Evolutionary conservation across 2,888 invertebrate genomes (phyloP).

Genomic region (Trisateles emortualis): DNA sequence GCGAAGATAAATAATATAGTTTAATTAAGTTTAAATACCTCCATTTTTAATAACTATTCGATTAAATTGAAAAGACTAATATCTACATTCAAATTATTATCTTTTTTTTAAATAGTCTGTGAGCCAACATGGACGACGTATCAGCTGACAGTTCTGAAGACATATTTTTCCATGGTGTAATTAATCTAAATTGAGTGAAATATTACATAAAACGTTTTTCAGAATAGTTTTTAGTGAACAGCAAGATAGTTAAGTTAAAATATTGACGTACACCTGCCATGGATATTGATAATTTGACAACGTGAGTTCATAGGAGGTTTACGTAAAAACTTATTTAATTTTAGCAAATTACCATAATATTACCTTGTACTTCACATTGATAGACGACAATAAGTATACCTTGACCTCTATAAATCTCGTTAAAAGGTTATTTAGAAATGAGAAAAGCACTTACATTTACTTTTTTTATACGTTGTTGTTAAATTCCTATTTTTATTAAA

Average conservation of each 20-base stretch:
- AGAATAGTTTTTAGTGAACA: slow-evolving; percentile 47
- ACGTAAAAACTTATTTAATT: slow-evolving; percentile 18
- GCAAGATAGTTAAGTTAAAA: slow-evolving; percentile 43
- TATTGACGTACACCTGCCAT: slow-evolving; percentile 46
- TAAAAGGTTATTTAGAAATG: neutral
- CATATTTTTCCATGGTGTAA: slow-evolving; percentile 77
- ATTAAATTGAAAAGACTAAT: neutral
- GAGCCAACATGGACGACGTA: slow-evolving; percentile 62
- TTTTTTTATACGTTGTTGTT: too few relatives aligned
- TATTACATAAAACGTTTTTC: slow-evolving; percentile 79
- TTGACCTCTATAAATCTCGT: slow-evolving; percentile 15
- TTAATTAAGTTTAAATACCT: too few relatives aligned
- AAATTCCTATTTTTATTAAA: too few relatives aligned
- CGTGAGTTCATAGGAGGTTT: slow-evolving; percentile 48
- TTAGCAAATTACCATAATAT: slow-evolving; percentile 10
- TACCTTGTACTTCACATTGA: slow-evolving; percentile 54
- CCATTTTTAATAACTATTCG: too few relatives aligned
- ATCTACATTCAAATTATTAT: neutral
- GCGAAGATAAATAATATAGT: too few relatives aligned
- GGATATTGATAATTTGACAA: slow-evolving; percentile 44
- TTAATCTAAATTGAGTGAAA: slow-evolving; percentile 68
- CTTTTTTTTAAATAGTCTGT: slow-evolving; percentile 26
- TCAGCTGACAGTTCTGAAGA: slow-evolving; percentile 80
- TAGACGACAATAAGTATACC: slow-evolving; percentile 33
- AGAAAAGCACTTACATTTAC: neutral